Evolutionary conservation across 1,140 invertebrate species (phyloP).

Genomic region (Leptinotarsa texana): DNA sequence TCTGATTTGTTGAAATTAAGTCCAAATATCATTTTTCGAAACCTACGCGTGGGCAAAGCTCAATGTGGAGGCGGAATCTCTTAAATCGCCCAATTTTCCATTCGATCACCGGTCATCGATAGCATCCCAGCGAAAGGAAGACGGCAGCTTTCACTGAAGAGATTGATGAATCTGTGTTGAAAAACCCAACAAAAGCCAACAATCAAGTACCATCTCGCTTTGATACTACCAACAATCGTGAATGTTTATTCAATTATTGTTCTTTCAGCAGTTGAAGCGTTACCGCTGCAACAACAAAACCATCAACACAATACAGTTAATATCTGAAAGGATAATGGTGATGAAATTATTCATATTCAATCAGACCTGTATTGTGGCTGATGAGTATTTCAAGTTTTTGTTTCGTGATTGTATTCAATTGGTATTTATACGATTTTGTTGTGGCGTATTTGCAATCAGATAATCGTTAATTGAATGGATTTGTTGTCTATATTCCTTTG

Average conservation of each 20-base stretch:
- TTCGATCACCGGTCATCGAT: no score
- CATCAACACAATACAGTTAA: neutral
- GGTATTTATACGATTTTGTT: neutral
- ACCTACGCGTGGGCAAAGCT: no score
- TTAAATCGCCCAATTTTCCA: no score
- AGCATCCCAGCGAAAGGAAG: no score
- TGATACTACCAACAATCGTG: neutral
- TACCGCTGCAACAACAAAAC: neutral
- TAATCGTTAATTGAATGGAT: no score
- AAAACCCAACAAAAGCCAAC: neutral
- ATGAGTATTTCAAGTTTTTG: neutral
- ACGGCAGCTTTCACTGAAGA: no score
- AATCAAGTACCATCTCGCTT: neutral
- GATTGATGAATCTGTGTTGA: neutral
- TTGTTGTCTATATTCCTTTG: no score
- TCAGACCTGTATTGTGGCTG: neutral
- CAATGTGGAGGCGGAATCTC: no score
- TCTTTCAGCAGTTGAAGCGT: conserved; percentile 2
- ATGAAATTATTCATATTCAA: neutral
- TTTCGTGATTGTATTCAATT: neutral
- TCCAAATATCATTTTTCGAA: no score
- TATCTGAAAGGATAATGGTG: conserved; percentile 4
- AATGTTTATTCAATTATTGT: conserved; percentile 4
- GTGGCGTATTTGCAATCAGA: no score
- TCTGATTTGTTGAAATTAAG: no score